phyloP scores from a whole-genome alignment of 2,797 vertebrate genomes.

The Acanthornis magna region DNA sequence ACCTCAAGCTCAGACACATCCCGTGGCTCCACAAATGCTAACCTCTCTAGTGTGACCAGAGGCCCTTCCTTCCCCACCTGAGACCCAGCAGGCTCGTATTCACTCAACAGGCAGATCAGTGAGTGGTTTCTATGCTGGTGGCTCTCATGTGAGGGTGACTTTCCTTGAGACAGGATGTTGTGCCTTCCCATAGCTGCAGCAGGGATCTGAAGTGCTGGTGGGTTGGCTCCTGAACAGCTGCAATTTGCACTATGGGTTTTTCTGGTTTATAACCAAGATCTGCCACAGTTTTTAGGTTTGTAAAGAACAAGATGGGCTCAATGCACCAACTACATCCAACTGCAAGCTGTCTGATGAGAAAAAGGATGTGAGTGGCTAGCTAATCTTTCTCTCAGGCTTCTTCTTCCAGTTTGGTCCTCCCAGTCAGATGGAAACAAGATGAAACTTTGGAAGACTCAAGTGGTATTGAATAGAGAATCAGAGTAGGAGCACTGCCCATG shows the following conservation, averaged over 20 bases:
- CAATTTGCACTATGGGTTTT: neutral
- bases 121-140: neutral
- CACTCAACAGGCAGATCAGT: neutral
- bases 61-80: neutral
- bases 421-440: neutral
- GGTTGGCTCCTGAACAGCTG: neutral
- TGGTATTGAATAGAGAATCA: neutral
- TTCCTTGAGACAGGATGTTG: neutral
- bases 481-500: neutral
- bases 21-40: neutral
- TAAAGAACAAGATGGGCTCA: neutral
- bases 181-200: neutral
- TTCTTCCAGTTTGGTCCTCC: neutral
- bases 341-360: neutral
- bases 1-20: neutral
- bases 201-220: neutral
- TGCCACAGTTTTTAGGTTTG: neutral
- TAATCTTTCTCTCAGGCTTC: neutral
- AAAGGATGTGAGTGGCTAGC: neutral
- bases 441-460: neutral
- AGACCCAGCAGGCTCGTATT: neutral
- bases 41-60: fast-evolving
- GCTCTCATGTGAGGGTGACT: neutral
- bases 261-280: neutral
- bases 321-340: neutral